phyloP scores from a whole-genome alignment of 2,797 vertebrate genomes.

The Parotocinclus haroldoi region DNA sequence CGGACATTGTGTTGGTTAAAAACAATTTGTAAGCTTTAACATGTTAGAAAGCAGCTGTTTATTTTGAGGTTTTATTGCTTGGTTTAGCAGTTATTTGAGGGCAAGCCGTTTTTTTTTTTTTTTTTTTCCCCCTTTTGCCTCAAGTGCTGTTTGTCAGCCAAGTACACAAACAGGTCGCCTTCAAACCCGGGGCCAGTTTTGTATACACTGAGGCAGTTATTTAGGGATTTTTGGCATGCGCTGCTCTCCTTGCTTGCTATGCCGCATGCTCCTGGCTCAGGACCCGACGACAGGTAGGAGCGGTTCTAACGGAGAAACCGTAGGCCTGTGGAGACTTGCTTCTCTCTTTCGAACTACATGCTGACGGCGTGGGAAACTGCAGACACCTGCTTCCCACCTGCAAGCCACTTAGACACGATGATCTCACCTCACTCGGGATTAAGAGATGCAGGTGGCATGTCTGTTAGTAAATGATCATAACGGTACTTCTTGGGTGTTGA shows the following conservation, averaged over 20 bases:
- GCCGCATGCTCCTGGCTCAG: slow-evolving; percentile 18
- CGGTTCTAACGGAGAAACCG: slow-evolving; percentile 56
- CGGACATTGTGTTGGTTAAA: too few species aligned
- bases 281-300: slow-evolving; percentile 21
- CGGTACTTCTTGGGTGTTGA: slow-evolving; percentile 1
- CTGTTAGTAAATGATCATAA: slow-evolving; percentile 17
- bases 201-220: slow-evolving; percentile 35
- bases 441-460: not conserved
- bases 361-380: slow-evolving; percentile 93
- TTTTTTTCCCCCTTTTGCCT: too few species aligned
- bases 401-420: slow-evolving; percentile 56
- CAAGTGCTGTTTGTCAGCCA: slow-evolving; percentile 36
- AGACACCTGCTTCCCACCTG: slow-evolving; percentile 86
- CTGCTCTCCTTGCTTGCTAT: slow-evolving; percentile 15
- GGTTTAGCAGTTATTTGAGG: slow-evolving; percentile 3
- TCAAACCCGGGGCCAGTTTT: slow-evolving; percentile 32
- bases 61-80: not conserved
- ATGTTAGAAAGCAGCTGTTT: too few species aligned
- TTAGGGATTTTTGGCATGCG: slow-evolving; percentile 29
- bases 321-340: slow-evolving; percentile 83
- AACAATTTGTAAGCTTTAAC: too few species aligned
- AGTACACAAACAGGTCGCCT: slow-evolving; percentile 33
- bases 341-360: slow-evolving; percentile 68
- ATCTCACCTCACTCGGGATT: slow-evolving; percentile 47
- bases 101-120: slow-evolving; percentile 7